phyloP scores from a whole-genome alignment of 2,113 vertebrate genomes.

The Sinocyclocheilus grahami region DNA sequence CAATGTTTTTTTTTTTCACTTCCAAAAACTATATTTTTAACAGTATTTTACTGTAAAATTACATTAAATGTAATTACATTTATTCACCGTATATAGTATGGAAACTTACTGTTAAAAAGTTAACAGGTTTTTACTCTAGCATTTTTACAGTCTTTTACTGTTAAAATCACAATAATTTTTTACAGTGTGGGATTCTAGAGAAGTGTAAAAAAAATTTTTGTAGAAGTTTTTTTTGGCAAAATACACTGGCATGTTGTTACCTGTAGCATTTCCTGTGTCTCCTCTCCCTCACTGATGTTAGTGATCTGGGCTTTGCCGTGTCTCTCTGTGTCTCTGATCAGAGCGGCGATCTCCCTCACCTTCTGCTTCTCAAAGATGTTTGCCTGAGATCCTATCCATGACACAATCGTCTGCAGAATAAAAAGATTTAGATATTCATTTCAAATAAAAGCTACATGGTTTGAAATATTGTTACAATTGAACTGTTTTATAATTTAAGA shows the following conservation, averaged over 20 bases:
- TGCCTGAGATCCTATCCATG: slow-evolving; percentile 83
- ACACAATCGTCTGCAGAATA: slow-evolving; percentile 76
- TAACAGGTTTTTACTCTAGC: too few relatives aligned
- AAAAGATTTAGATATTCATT: not conserved
- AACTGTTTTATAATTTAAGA: too few relatives aligned
- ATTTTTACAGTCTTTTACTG: too few relatives aligned
- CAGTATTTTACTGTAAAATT: too few relatives aligned
- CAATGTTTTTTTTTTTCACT: too few relatives aligned
- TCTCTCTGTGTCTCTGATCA: slow-evolving; percentile 83
- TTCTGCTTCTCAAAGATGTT: slow-evolving; percentile 89
- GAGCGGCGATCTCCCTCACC: slow-evolving; percentile 81
- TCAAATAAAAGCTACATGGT: not conserved
- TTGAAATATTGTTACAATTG: not conserved
- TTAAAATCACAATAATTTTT: too few relatives aligned
- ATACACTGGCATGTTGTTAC: slow-evolving; percentile 61
- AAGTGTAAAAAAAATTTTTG: too few relatives aligned
- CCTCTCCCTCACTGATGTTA: slow-evolving; percentile 81
- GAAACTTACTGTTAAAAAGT: too few relatives aligned
- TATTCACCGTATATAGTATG: too few relatives aligned
- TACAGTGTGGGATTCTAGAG: not conserved
- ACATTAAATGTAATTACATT: too few relatives aligned
- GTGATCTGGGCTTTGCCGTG: slow-evolving; percentile 83
- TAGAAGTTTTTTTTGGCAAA: too few relatives aligned
- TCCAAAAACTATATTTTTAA: too few relatives aligned
- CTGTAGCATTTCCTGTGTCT: slow-evolving; percentile 86